Evolutionary conservation across 1,140 invertebrate species (phyloP).

Genomic region (Eumeta japonica): DNA sequence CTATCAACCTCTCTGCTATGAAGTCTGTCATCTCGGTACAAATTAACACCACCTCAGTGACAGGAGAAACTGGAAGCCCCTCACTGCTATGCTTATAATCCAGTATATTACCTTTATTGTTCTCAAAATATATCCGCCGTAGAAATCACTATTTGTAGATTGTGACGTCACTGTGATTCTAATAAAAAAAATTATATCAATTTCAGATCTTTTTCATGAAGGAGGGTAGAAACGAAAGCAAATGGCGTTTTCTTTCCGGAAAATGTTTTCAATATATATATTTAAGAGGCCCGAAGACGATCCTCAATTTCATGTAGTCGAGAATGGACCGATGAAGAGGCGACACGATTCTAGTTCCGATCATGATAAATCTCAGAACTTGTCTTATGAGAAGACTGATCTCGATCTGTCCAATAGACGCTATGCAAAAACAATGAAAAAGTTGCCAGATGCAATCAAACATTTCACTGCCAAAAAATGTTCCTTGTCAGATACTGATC

Average conservation of each 20-base stretch:
- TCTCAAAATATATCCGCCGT: too few relatives aligned
- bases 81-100: too few relatives aligned
- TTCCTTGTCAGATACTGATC: slow-evolving; percentile 40
- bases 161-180: too few relatives aligned
- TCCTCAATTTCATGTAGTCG: slow-evolving; percentile 5
- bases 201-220: too few relatives aligned
- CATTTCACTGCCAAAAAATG: slow-evolving; percentile 29
- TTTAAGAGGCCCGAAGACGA: slow-evolving; percentile 35
- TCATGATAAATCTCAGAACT: slow-evolving; percentile 9
- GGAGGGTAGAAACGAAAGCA: too few relatives aligned
- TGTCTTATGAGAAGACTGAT: slow-evolving; percentile 24
- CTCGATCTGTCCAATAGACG: slow-evolving; percentile 32
- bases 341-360: slow-evolving; percentile 11
- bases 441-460: slow-evolving; percentile 29
- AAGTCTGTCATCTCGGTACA: too few relatives aligned
- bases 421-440: slow-evolving; percentile 21
- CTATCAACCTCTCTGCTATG: too few relatives aligned
- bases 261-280: slow-evolving; percentile 43
- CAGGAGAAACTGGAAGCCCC: too few relatives aligned
- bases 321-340: slow-evolving; percentile 5
- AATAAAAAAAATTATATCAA: too few relatives aligned
- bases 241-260: slow-evolving; percentile 45
- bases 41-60: too few relatives aligned
- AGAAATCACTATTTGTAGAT: too few relatives aligned
- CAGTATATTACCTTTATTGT: too few relatives aligned